Base-by-base conservation (phyloP, 1,140 invertebrate genomes). In the Anthonomus grandis region DNA sequence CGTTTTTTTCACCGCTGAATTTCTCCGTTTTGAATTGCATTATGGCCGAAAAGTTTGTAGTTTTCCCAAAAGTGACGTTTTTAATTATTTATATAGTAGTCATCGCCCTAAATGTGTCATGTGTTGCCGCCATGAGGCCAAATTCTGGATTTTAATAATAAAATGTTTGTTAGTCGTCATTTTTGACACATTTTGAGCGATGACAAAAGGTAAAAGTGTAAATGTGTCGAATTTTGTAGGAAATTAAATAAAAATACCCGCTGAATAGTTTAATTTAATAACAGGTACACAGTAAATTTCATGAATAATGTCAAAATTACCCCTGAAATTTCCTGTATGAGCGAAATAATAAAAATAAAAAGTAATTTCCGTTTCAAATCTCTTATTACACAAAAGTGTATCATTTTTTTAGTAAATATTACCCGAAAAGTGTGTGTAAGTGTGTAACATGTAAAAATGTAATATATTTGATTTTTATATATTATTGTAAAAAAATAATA, bases 51-150 rank as follows among this genome's bases (percentile, higher is more conserved):
- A 70, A 3, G 58, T 69, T 60, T 70, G 63, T 63, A 54, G 52
- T 60, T 68, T 68, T 70, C 70, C 70, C 70, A 71, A 71, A 71
- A 71, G 70, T 71, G 70, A 71, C 70, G 68, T 69, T 67, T 58
- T 66, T 45, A 57, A 56, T 31, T 65, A 54, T 64, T 68, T 50
- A 46, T 61, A 55, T 49, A 42, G 37, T 5, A 21, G 50, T 17
- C 47, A 37, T 37, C 9, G 17, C 27, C 41, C 19, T 21, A 48
- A 48, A 46, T 25, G 18, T 51, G 13, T 44, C 47, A 50, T n/a
- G n/a, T n/a, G n/a, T n/a, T n/a, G n/a, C n/a, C n/a, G n/a, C n/a
- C n/a, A n/a, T n/a, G n/a, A n/a, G n/a, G n/a, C n/a, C n/a, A n/a
- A n/a, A n/a, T n/a, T n/a, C n/a, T n/a, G n/a, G n/a, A n/a, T n/a